phyloP scores from a whole-genome alignment of 2,888 invertebrate genomes.

The Lepeophtheirus nordmannii region DNA sequence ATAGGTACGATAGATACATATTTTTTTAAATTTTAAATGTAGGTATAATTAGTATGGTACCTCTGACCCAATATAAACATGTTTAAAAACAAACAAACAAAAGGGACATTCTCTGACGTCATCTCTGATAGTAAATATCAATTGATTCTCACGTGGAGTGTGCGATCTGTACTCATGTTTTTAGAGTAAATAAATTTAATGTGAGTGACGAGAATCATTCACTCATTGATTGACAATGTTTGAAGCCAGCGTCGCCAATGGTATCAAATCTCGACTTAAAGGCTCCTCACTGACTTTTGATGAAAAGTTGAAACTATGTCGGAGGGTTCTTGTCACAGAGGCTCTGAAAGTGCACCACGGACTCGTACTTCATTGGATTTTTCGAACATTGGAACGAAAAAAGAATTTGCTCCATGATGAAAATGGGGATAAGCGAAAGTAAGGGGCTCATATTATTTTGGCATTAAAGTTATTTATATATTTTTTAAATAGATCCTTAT shows the following conservation, averaged over 20 bases:
- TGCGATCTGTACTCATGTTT: too few relatives aligned
- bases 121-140: too few relatives aligned
- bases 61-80: too few relatives aligned
- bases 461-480: not conserved
- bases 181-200: too few relatives aligned
- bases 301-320: not conserved
- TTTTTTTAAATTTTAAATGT: too few relatives aligned
- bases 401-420: not conserved
- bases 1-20: too few relatives aligned
- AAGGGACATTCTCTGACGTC: too few relatives aligned
- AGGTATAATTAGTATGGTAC: too few relatives aligned
- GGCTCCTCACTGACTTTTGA: not conserved
- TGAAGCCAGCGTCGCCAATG: not conserved
- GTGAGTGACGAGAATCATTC: too few relatives aligned
- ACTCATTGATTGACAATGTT: not conserved
- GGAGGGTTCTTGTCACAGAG: not conserved
- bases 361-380: not conserved
- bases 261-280: not conserved
- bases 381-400: not conserved
- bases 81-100: too few relatives aligned
- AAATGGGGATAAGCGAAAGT: not conserved
- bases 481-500: not conserved
- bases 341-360: not conserved
- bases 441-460: not conserved
- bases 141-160: too few relatives aligned